phyloP scores from a whole-genome alignment of 2,113 vertebrate species.

The Noturus placidus region DNA sequence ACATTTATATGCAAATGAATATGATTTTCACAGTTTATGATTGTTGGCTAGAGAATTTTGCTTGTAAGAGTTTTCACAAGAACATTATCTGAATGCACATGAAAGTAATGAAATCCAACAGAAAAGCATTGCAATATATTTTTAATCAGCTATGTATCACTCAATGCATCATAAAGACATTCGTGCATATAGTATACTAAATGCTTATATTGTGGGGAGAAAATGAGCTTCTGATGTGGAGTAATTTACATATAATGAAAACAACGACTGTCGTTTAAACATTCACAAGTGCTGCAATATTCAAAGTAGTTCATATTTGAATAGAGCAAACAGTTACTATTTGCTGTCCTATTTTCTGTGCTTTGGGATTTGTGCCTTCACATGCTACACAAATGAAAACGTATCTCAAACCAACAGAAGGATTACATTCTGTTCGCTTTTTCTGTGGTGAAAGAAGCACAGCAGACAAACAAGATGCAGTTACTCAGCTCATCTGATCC shows the following conservation, averaged over 20 bases:
- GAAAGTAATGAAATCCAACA: background rate
- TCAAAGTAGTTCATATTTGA: background rate
- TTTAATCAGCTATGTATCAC: background rate
- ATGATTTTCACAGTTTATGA: constrained; percentile 24
- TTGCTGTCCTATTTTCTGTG: constrained; percentile 14
- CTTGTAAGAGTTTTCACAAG: background rate
- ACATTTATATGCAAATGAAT: constrained; percentile 24
- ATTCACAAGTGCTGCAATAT: background rate
- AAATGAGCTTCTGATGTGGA: background rate
- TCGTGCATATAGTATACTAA: background rate
- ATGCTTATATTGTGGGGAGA: background rate
- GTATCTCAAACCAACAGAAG: constrained; percentile 40
- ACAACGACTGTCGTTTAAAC: background rate
- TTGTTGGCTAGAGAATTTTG: constrained; percentile 14
- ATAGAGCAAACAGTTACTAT: constrained; percentile 23
- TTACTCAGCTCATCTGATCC: constrained; percentile 40
- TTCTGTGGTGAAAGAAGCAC: constrained; percentile 32
- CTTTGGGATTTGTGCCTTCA: constrained; percentile 12
- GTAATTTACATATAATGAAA: background rate
- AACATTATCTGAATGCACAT: background rate
- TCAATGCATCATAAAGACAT: background rate
- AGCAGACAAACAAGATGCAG: constrained; percentile 37
- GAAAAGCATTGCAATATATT: background rate
- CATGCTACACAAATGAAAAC: constrained; percentile 16
- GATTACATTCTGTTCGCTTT: constrained; percentile 38